A percentile compares a stretch with the other conserved stretches of the same genome.
Conservation (phyloP, 1,140 invertebrate genomes). For the Pissodes strobi region DNA sequence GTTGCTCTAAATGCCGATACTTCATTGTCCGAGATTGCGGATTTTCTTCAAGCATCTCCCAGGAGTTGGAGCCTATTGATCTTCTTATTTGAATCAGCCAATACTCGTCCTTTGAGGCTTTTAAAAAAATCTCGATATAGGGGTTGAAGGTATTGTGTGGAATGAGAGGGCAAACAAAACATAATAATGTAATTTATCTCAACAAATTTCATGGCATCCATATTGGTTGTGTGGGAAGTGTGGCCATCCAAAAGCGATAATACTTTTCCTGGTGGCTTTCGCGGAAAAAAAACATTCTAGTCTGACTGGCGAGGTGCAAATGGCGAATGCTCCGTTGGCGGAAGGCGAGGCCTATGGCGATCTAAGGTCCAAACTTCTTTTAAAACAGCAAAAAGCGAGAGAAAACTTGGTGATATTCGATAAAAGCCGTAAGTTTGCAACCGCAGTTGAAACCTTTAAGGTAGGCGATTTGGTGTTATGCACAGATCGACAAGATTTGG, state of each 20-base stretch:
- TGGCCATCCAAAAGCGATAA: conserved; percentile 55
- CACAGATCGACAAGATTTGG: too few species aligned
- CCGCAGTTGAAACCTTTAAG: too few species aligned
- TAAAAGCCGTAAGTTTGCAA: too few species aligned
- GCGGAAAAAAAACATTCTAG: too few species aligned
- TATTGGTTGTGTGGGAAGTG: conserved; percentile 46
- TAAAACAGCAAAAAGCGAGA: too few species aligned
- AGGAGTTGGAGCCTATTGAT: not conserved
- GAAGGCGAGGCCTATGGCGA: too few species aligned
- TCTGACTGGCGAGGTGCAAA: too few species aligned
- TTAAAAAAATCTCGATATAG: conserved; percentile 46
- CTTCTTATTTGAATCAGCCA: conserved; percentile 17
- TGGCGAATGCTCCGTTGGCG: too few species aligned
- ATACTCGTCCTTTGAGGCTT: conserved; percentile 39
- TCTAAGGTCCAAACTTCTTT: too few species aligned
- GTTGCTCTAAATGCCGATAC: conserved; percentile 41
- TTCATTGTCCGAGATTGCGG: conserved; percentile 36
- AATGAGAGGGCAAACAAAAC: conserved; percentile 45
- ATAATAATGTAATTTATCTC: conserved; percentile 41
- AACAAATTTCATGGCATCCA: conserved; percentile 41
- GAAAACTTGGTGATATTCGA: too few species aligned
- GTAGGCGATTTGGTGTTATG: too few species aligned
- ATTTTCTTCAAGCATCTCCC: conserved; percentile 40
- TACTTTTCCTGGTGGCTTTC: conserved; percentile 50
- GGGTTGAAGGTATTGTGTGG: too few species aligned